Conservation (phyloP, 2,888 invertebrate species). For the Candidula unifasciata region DNA sequence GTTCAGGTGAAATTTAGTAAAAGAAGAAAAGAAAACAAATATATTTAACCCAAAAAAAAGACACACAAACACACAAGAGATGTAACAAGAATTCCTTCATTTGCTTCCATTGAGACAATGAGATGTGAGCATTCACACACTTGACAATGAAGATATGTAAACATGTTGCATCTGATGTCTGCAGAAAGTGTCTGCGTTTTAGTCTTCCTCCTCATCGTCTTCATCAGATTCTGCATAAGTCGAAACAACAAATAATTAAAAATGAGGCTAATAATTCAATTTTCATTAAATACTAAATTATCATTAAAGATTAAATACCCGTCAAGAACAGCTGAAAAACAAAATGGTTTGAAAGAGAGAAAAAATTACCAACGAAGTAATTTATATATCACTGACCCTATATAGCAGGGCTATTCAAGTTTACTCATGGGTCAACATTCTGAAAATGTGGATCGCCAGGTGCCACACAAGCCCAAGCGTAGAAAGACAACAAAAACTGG, state of each 20-base stretch:
- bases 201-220: conserved; percentile 39
- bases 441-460: no score
- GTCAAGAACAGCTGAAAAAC: no score
- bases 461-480: no score
- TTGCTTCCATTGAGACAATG: not conserved
- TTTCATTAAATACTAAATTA: no score
- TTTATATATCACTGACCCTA: no score
- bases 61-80: not conserved
- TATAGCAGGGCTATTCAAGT: no score
- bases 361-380: no score
- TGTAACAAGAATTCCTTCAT: conserved; percentile 24
- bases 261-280: no score
- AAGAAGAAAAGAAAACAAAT: not conserved
- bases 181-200: not conserved
- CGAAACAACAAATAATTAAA: not conserved
- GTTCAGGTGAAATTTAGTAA: conserved; percentile 12
- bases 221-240: conserved; percentile 36
- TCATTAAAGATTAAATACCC: no score
- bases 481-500: no score
- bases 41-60: conserved; percentile 3
- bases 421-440: no score
- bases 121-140: conserved; percentile 2
- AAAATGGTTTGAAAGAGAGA: no score
- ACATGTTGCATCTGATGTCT: not conserved
- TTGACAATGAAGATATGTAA: conserved; percentile 33